phyloP scores from a whole-genome alignment of 1,140 invertebrate species.

The Berghia stephanieae region DNA sequence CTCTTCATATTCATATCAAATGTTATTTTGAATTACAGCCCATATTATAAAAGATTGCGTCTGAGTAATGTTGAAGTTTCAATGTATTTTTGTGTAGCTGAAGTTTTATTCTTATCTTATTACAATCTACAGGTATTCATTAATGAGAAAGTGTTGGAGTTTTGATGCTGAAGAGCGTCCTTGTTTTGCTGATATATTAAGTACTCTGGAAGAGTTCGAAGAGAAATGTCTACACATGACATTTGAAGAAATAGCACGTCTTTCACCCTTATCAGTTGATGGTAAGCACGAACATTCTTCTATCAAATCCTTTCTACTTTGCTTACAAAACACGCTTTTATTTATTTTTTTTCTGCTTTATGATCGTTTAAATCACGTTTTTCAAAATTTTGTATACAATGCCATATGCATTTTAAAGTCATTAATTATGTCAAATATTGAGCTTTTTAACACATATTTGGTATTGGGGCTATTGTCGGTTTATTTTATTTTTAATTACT shows the following conservation, averaged over 20 bases:
- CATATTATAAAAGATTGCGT: too few relatives aligned
- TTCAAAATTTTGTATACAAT: background rate
- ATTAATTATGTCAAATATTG: background rate
- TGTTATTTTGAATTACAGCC: background rate
- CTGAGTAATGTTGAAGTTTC: too few relatives aligned
- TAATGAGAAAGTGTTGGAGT: conserved; percentile 60
- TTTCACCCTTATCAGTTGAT: conserved; percentile 37
- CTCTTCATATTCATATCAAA: background rate
- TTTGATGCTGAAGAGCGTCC: conserved; percentile 54
- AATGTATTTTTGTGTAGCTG: too few relatives aligned
- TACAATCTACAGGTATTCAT: conserved; percentile 44
- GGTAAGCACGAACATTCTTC: conserved; percentile 38
- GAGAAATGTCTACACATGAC: conserved; percentile 52
- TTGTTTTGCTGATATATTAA: conserved; percentile 48
- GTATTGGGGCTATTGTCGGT: background rate
- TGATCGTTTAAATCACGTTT: background rate
- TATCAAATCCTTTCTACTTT: background rate
- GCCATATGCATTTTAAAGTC: background rate
- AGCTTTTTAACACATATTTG: background rate
- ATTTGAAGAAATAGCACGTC: conserved; percentile 31
- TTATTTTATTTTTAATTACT: background rate
- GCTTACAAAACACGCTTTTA: background rate
- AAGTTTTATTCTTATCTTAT: too few relatives aligned
- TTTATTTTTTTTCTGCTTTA: background rate
- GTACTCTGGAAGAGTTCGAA: conserved; percentile 52